Evolutionary conservation across 2,888 invertebrate species (phyloP), one percentile per base, ranked within the genome.

Genomic region (Folsomia candida): DNA sequence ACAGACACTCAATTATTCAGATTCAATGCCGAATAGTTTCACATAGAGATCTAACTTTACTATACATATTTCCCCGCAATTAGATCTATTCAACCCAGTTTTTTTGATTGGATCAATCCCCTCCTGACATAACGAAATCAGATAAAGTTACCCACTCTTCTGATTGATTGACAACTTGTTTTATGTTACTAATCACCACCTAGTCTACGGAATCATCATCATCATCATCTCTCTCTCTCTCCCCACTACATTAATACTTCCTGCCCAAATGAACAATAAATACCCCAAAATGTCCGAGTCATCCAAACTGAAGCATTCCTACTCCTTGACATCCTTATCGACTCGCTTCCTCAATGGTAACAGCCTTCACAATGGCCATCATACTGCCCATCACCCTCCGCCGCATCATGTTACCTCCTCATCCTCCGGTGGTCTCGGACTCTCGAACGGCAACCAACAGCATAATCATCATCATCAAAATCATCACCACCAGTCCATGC

Each of bases 291-390:
- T 77, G 77, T 71, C 68, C 2, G 77, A 77, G 58, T 77, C 77
- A 47, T 20, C 63, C 11, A 77, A 77, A 67, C 59, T 77, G 66
- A 77, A 77, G 65, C 77, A 77, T 67, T 77, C 77, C 63, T 77
- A 77, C 69, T 76, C 76, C 60, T 71, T 77, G 63, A 77, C 77
- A 51, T 77, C 77, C 27, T 69, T 77, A 25, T 77, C 77, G 24
- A 70, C 75, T 2, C 67, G 77, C 64, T 77, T 77, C 68, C 74
- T 77, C 61, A 70, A 73, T 57, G 72, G 72, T 14, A 18, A 54
- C n/a, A n/a, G 54, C 22, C 54, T 20, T 20, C 54, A n/a, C 22
- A 59, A 57, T 64, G 57, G 47, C 60, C 27, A 37, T 28, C 26
- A 64, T 28, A 28, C 47, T 26, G 68, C 61, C 18, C 14, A 37